These are phyloP conservation scores for Drosophila pruinosa DNA, from an alignment of 1,140 invertebrate species.

Conservation along the genomic window DNA sequence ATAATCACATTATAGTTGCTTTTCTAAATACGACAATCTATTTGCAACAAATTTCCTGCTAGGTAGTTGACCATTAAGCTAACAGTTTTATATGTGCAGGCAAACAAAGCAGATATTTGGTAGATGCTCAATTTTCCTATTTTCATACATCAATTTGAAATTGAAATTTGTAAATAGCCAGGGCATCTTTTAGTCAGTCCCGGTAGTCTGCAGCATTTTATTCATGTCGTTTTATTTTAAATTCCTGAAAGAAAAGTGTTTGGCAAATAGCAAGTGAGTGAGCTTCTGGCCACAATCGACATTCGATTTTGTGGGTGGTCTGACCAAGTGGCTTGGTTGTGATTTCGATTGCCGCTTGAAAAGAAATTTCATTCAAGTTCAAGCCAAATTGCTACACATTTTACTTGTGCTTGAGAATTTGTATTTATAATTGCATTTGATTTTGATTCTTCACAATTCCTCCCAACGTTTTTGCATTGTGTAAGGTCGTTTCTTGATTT, in stretches of 20 bases:
- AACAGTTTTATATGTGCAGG: background rate
- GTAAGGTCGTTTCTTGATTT: conserved; percentile 51
- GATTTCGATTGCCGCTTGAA: background rate
- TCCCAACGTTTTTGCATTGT: conserved; percentile 32
- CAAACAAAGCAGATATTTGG: too few relatives aligned
- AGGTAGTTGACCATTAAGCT: background rate
- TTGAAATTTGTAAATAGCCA: background rate
- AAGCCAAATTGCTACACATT: conserved; percentile 18
- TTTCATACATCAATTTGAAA: background rate
- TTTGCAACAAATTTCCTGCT: background rate
- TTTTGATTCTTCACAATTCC: conserved; percentile 43
- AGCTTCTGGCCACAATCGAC: background rate
- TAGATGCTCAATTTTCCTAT: background rate
- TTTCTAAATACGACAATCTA: background rate
- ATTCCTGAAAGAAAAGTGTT: background rate
- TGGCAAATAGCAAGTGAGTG: background rate
- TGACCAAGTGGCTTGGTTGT: background rate
- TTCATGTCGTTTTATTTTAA: background rate
- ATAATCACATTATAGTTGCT: background rate
- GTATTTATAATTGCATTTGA: conserved; percentile 17
- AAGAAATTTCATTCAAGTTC: conserved; percentile 4
- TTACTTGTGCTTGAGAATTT: conserved; percentile 14
- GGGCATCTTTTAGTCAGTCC: background rate
- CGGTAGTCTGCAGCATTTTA: too few relatives aligned
- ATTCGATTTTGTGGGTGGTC: background rate